Conservation (phyloP, 1,140 invertebrate genomes). For the Zaprionus taronus region DNA sequence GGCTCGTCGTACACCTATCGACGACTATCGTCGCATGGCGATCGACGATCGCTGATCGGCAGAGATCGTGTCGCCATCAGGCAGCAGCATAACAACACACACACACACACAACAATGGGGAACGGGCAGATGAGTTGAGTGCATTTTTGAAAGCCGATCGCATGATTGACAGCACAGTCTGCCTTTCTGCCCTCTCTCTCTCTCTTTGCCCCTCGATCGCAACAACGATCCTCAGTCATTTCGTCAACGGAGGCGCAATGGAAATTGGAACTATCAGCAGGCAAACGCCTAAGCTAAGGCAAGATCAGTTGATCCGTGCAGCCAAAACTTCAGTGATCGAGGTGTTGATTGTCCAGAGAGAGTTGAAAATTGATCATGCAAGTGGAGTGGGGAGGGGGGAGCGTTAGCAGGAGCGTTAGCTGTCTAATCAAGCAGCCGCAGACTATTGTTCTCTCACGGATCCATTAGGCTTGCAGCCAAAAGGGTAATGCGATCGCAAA, state of each 20-base stretch:
- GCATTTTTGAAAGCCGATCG: slow-evolving; percentile 59
- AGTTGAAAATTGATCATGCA: slow-evolving; percentile 22
- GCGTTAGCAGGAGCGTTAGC: background rate
- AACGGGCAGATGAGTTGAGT: slow-evolving; percentile 48
- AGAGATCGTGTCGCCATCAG: slow-evolving; percentile 32
- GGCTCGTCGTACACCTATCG: slow-evolving; percentile 32
- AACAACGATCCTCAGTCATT: background rate
- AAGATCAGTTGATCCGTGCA: slow-evolving; percentile 25
- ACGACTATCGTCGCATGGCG: slow-evolving; percentile 20
- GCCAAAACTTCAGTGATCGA: slow-evolving; percentile 41
- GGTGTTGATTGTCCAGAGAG: slow-evolving; percentile 43
- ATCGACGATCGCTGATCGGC: slow-evolving; percentile 2
- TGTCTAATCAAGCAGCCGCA: slow-evolving; percentile 33
- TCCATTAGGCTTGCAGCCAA: slow-evolving; percentile 8
- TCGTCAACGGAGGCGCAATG: slow-evolving; percentile 26
- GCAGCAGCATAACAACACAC: slow-evolving; percentile 29
- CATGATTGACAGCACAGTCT: slow-evolving; percentile 48
- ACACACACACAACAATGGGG: slow-evolving; percentile 44
- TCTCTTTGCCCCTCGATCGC: background rate
- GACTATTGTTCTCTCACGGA: slow-evolving; percentile 21
- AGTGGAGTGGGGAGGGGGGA: background rate
- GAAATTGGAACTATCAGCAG: slow-evolving; percentile 58
- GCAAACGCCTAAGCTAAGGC: slow-evolving; percentile 20
- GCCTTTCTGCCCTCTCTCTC: background rate
- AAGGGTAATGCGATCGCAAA: slow-evolving; percentile 30